These are phyloP conservation scores for Incurvaria masculella DNA, from an alignment of 2,888 invertebrate species.

Conservation along the genomic window DNA sequence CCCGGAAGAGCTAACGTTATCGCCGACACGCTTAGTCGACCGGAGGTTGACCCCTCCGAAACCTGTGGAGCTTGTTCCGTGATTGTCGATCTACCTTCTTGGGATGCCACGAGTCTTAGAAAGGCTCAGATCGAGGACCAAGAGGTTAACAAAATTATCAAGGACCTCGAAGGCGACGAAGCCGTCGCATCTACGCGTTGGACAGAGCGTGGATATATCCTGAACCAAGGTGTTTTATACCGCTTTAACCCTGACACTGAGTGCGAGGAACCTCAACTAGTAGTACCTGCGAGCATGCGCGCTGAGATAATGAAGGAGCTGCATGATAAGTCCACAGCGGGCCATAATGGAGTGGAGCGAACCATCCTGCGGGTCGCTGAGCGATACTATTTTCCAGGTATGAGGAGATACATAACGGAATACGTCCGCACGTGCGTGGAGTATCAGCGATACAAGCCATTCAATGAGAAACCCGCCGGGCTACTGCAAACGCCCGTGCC, in stretches of 20 bases:
- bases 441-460: conserved; percentile 16
- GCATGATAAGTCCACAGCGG: conserved; percentile 10
- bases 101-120: conserved; percentile 9
- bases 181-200: conserved; percentile 1
- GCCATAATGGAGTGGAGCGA: conserved; percentile 11
- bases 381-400: conserved; percentile 14
- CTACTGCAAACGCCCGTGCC: conserved; percentile 11
- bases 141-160: conserved; percentile 15
- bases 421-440: conserved; percentile 13
- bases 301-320: background rate
- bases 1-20: conserved; percentile 24
- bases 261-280: conserved; percentile 4
- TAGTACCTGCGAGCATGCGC: conserved; percentile 3
- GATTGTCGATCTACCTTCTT: conserved; percentile 12
- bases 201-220: conserved; percentile 1
- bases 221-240: background rate
- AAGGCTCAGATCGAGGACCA: conserved; percentile 14
- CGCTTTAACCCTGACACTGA: conserved; percentile 5
- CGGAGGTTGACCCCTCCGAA: background rate
- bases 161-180: conserved; percentile 13
- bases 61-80: conserved; percentile 14
- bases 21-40: conserved; percentile 28
- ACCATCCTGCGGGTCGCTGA: conserved; percentile 4
- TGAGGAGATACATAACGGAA: conserved; percentile 11
- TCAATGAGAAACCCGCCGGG: conserved; percentile 13